Evolutionary conservation across 1,140 invertebrate genomes (phyloP), one percentile per base, ranked within the genome.

Genomic region (Coptotermes formosanus): DNA sequence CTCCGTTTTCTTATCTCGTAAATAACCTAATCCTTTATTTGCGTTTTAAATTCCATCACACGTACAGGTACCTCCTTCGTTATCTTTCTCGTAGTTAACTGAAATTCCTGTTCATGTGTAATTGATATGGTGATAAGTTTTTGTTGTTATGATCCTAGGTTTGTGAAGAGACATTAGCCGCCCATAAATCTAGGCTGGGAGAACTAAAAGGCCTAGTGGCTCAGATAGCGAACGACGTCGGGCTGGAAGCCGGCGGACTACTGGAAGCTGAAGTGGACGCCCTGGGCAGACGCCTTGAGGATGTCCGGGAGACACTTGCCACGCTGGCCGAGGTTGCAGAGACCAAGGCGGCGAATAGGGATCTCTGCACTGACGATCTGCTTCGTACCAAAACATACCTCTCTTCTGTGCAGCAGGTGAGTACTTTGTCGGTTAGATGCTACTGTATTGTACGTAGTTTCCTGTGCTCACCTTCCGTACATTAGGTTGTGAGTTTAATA

Each of bases 251-350:
- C 9, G 92, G 93, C 69, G 92, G 93, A 21, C 93, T 95, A 0
- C 91, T 97, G 81, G 94, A 95, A 64, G 87, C 88, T 3, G 96
- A 97, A 89, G 93, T 96, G 14, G 95, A 96, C 87, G 94, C 94
- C 0, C 91, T 97, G n/a, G 95, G 95, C 30, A 92, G 94, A 86
- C 92, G 94, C n/a, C 92, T 97, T 64, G 94, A 96, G 88, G 93
- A 96, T 89, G 95, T 96, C 81, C 93, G 95, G 82, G 94, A 95
- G 87, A 93, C 95, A 23, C 92, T 97, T 9, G 94, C 94, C 82
- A 93, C 93, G 16, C 90, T 97, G 87, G 95, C 95, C 32, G 94
- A 96, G 89, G 94, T 95, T 45, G 95, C 95, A 14, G 95, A 96
- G 88, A 92, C 93, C 3, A 92, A 92, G 84, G 92, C 92, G 30